These are phyloP conservation scores for Pangasius djambal DNA, from an alignment of 2,797 vertebrate genomes.

Conservation along the genomic window DNA sequence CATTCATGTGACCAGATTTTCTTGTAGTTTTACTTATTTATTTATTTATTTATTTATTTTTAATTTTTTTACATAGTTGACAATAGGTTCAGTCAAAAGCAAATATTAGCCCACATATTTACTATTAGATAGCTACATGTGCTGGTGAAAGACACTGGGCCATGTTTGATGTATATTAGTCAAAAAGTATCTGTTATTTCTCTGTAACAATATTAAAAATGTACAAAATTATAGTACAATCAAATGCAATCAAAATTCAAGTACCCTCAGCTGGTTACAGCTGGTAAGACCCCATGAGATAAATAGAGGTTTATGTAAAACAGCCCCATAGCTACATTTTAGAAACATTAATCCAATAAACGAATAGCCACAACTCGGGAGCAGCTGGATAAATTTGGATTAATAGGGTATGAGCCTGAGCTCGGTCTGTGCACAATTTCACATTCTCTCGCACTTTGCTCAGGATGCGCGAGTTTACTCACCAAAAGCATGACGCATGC, in stretches of 20 bases:
- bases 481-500: background rate
- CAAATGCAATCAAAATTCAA: background rate
- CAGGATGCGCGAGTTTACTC: background rate
- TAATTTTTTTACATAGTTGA: background rate
- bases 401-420: background rate
- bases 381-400: slow-evolving; percentile 15
- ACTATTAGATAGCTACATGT: background rate
- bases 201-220: background rate
- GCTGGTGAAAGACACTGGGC: background rate
- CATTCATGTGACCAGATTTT: no score
- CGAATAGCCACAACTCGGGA: background rate
- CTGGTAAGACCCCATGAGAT: background rate
- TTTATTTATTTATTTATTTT: no score
- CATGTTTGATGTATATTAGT: background rate
- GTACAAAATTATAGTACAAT: background rate
- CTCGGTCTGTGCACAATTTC: background rate
- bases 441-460: background rate
- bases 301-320: slow-evolving; percentile 5
- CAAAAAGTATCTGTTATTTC: background rate
- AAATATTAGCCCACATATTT: background rate
- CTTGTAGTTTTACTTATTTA: no score
- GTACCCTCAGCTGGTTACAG: background rate
- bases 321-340: background rate
- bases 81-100: slow-evolving; percentile 29
- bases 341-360: slow-evolving; percentile 11